A percentile compares a stretch with the other conserved stretches of the same genome.
These are phyloP conservation scores for Muraenolepis orangiensis DNA, from an alignment of 2,797 vertebrate genomes.

Conservation along the genomic window DNA sequence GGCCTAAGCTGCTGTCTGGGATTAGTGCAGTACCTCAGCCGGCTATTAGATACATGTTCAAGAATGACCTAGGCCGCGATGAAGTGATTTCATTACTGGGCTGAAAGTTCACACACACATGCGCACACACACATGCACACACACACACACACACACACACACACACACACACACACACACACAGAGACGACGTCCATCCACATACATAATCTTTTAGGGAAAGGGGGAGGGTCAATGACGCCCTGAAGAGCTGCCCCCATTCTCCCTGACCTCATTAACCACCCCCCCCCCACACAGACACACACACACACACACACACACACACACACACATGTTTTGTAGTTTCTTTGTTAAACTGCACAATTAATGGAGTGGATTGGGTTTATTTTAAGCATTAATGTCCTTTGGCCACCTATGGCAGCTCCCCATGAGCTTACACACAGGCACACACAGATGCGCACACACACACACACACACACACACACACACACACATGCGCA, in stretches of 20 bases:
- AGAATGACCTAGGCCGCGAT: constrained; percentile 25
- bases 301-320: no score
- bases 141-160: neutral
- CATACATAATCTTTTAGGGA: constrained; percentile 34
- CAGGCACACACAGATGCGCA: constrained; percentile 40
- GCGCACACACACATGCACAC: no score
- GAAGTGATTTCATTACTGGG: constrained; percentile 29
- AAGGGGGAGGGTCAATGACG: constrained; percentile 9
- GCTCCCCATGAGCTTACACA: constrained; percentile 2
- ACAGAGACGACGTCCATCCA: neutral
- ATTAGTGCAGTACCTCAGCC: constrained; percentile 28
- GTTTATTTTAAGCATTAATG: neutral
- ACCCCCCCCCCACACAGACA: no score
- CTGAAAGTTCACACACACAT: no score
- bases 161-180: neutral
- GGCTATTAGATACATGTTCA: constrained; percentile 31
- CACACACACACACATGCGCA: constrained; percentile 40
- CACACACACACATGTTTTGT: neutral
- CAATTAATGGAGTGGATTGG: neutral
- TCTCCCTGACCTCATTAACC: neutral
- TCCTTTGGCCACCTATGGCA: neutral
- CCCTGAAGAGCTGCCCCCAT: no score
- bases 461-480: constrained; percentile 43
- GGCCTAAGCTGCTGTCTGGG: neutral
- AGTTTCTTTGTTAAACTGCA: neutral